Base-by-base conservation (phyloP, 2,888 invertebrate species). In the Ectropis crepuscularia region DNA sequence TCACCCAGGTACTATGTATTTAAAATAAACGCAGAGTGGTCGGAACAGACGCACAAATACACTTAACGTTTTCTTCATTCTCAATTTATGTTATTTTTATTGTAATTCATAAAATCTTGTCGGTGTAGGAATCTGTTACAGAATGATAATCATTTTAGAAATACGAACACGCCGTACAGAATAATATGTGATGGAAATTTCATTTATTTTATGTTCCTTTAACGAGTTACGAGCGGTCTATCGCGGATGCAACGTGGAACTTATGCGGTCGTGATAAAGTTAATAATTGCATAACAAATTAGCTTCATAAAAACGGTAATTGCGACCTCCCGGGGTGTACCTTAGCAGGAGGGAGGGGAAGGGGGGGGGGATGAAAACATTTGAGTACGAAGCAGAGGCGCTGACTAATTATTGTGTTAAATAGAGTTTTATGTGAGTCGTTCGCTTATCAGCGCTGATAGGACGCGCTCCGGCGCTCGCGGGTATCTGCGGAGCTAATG, bases 281-380 rank as follows among this genome's bases (percentile, higher is more conserved):
- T 10, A 45, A 49, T 38, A 36, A 49, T 62, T 53, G 50, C 9
- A 37, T 43, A 41, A 28, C 47, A 47, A 55, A 47, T 48, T 10
- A 47, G 28, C 46, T 8, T 55, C 46, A 38, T 41, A 55, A 55
- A 55, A 47, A 39, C 2, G n/a, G 43, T 46, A 39, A 49, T n/a
- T 11, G 28, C 49, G 69, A 67, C 69, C 67, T 67, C 69, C 69
- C 69, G 54, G 50, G 54, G 61, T 57, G 57, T 51, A 57, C 61
- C 61, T 65, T 61, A 53, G 60, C 47, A 11, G 36, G 16, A 11
- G 53, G 28, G 61, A 63, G 57, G 63, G 61, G 36, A 11, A 11
- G 53, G 28, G 61, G 65, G 57, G 63, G 61, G 58, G 50, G 28
- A 42, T 6, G 39, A 28, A 57, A 38, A 45, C 42, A 55, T 61